Evolutionary conservation across 2,888 invertebrate genomes (phyloP), one percentile per base, ranked within the genome.

Genomic region (Acanthosepion esculentum): DNA sequence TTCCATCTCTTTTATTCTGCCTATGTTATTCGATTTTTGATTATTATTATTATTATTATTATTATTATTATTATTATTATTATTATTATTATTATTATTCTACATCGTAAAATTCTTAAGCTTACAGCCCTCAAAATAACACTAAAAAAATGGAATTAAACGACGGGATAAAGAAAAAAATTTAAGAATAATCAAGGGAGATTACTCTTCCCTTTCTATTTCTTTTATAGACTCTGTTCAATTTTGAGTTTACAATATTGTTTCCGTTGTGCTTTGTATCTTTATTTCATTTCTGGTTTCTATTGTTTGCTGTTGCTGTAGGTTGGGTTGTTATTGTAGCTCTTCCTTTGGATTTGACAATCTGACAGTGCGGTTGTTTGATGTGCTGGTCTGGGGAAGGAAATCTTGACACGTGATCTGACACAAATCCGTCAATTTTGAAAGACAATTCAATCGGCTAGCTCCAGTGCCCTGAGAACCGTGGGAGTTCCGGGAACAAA

Each of bases 401-500:
- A 78, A 78, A 33, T 78, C 78, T n/a, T 78, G 78, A 78, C 78
- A 78, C 78, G 78, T 78, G 78, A 78, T 78, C 78, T 33, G 78
- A 78, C 78, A 78, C 15, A 78, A 78, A 78, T 78, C 78, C 78
- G 78, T 78, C n/a, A 78, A 78, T 10, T 78, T 78, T 78, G 78
- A 78, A 33, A 78, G 78, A 78, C 78, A 78, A 78, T 12, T 78
- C 78, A 78, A n/a, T 78, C 78, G n/a, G n/a, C n/a, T n/a, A n/a
- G n/a, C 78, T n/a, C 33, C 78, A 78, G n/a, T n/a, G n/a, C n/a
- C n/a, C 10, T n/a, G n/a, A n/a, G n/a, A n/a, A n/a, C 59, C 33
- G 78, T n/a, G 78, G 15, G 78, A 78, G n/a, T 78, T n/a, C 78
- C n/a, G 20, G 59, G 23, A 23, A 20, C 18, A n/a, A 78, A 78